Conservation (phyloP, 2,113 vertebrate genomes). For the Hipposideros armiger region DNA sequence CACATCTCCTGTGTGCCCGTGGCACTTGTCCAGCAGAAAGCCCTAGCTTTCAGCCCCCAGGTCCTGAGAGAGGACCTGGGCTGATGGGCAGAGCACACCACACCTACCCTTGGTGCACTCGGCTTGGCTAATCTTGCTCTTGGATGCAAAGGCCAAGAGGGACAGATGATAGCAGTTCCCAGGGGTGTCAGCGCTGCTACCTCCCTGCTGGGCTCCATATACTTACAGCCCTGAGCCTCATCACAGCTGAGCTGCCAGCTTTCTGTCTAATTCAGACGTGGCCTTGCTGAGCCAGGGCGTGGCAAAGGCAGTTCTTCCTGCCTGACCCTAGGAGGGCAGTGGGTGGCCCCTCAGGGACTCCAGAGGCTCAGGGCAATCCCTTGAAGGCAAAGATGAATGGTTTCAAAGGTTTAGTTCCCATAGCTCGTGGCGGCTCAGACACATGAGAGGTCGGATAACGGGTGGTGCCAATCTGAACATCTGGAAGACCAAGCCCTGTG, state of each 20-base stretch:
- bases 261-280: constrained; percentile 62
- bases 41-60: neutral
- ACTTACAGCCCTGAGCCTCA: neutral
- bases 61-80: neutral
- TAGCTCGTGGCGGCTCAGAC: neutral
- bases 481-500: constrained; percentile 14
- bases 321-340: neutral
- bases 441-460: constrained; percentile 26
- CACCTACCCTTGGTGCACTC: no score
- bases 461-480: constrained; percentile 38
- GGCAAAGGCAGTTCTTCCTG: neutral
- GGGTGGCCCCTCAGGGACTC: neutral
- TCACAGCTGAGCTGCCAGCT: constrained; percentile 57
- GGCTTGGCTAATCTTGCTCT: neutral
- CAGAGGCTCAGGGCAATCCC: neutral
- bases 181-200: neutral
- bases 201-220: neutral
- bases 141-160: neutral
- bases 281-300: neutral
- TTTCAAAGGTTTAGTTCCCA: constrained; percentile 46
- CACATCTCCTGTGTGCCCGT: no score
- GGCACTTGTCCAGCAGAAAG: neutral
- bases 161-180: neutral
- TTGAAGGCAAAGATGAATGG: neutral
- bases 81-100: neutral